Conservation (phyloP, 2,113 vertebrate genomes). For the Apus apus region DNA sequence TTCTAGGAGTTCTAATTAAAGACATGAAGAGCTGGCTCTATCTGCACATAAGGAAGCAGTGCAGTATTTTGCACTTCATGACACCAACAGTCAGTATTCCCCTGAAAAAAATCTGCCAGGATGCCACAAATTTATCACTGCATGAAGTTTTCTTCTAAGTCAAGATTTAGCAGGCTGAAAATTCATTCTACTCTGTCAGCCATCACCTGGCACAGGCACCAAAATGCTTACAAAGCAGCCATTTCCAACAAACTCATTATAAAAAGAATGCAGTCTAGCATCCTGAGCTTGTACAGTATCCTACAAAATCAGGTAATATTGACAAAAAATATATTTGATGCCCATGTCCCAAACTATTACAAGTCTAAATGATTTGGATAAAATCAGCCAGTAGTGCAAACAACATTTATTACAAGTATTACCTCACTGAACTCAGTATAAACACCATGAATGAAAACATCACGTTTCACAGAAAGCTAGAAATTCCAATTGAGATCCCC, state of each 20-base stretch:
- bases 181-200: background rate
- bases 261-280: background rate
- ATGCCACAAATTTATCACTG: background rate
- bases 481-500: background rate
- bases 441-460: background rate
- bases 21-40: background rate
- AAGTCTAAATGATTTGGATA: background rate
- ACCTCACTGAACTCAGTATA: background rate
- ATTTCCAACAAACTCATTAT: background rate
- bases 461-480: background rate
- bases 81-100: background rate
- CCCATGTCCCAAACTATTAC: background rate
- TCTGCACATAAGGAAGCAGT: background rate
- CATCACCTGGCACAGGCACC: background rate
- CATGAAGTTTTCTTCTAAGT: background rate
- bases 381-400: background rate
- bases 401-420: background rate
- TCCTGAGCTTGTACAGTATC: background rate
- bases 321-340: background rate
- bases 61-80: background rate
- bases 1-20: background rate
- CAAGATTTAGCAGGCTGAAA: background rate
- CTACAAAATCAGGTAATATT: background rate
- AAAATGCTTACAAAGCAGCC: background rate
- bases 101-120: background rate